Base-by-base conservation (phyloP, 2,113 vertebrate species). In the Pagrus major region DNA sequence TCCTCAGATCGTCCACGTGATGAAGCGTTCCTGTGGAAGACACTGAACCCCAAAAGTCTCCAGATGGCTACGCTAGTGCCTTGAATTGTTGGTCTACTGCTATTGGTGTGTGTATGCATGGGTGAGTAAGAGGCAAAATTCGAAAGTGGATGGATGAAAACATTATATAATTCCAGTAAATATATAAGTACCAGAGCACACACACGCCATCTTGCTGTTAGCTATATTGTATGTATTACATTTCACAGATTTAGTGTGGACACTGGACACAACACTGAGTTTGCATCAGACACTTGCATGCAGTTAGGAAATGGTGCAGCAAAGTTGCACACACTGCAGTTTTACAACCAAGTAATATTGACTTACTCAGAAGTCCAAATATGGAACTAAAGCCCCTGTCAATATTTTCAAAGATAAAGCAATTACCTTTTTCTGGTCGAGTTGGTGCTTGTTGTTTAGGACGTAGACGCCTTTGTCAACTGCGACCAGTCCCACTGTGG, bases 401-500 rank as follows among this genome's bases (percentile, higher is more conserved):
- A 49, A 37, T 35, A 25, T 5, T 21, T 39, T 31, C 9, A 33
- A 14, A 93, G 1, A 29, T 7, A 49, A 63, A 39, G 15, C 37
- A 66, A 11, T 70, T 60, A 54, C 95, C 94, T 95, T 96, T 66
- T 89, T 93, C 88, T 96, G 96, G 9, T 93, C 96, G 66, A 96
- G 91, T 33, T 89, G 92, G 80, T 93, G 83, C 83, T 95, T 91
- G 84, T 75, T 65, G 60, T 94, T 96, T 37, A 96, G 87, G 25
- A 92, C 84, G 14, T 92, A 95, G 42, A 96, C 90, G 0, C 92
- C 95, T 84, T 96, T 96, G 80, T 96, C 95, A 58, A 96, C 93
- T 2, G 94, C 95, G 12, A 96, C 89, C 66, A 96, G 85, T 52
- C 93, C 93, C 44, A 96, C 94, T 5, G 54, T 87, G 64, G 96